Conservation (phyloP, 2,113 vertebrate species). For the Vicugna pacos region DNA sequence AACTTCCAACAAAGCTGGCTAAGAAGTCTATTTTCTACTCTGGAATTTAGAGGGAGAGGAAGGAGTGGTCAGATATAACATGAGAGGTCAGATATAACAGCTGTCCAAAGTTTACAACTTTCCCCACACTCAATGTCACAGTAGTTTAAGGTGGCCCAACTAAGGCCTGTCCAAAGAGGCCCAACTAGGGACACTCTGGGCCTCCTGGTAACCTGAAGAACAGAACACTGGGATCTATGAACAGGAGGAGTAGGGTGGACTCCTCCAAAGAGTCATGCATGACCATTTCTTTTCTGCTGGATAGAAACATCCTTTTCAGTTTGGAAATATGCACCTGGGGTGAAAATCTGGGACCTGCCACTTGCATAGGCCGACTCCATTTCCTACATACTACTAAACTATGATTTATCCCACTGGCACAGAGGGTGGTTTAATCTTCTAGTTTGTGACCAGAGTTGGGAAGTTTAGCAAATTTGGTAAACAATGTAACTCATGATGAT, state of each 20-base stretch:
- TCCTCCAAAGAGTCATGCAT: background rate
- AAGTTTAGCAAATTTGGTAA: slow-evolving; percentile 22
- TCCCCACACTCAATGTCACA: background rate
- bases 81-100: background rate
- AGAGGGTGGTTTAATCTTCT: background rate
- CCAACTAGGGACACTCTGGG: background rate
- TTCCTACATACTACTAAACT: background rate
- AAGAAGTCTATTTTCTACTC: background rate
- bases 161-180: background rate
- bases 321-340: background rate
- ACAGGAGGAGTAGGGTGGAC: background rate
- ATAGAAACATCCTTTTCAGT: background rate
- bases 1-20: slow-evolving; percentile 11
- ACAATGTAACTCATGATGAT: background rate
- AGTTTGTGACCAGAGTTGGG: background rate
- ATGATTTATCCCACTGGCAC: background rate
- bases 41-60: background rate
- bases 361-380: background rate
- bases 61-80: background rate
- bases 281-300: background rate
- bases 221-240: background rate
- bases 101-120: background rate
- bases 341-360: background rate
- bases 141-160: background rate
- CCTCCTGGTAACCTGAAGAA: background rate